Evolutionary conservation across 2,888 invertebrate species (phyloP).

Genomic region (Cataglyphis albicans): DNA sequence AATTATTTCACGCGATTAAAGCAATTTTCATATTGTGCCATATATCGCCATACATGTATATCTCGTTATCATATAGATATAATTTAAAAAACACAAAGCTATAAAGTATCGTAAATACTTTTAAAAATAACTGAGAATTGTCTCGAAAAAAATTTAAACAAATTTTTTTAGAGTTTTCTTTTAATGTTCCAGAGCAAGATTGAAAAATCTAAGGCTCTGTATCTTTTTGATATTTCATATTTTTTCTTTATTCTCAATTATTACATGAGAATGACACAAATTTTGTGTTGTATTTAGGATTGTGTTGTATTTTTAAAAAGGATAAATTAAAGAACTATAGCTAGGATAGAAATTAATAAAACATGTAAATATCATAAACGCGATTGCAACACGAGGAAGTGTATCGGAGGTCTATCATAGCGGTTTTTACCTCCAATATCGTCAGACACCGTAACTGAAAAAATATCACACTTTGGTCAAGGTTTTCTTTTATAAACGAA

Average conservation of each 20-base stretch:
- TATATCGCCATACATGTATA: background rate
- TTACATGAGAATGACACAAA: background rate
- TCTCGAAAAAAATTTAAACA: background rate
- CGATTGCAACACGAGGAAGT: conserved; percentile 50
- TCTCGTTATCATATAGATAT: background rate
- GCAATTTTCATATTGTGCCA: background rate
- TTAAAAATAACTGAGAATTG: background rate
- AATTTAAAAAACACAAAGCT: background rate
- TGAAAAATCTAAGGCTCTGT: background rate
- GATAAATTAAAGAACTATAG: background rate
- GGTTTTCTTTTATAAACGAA: conserved; percentile 28
- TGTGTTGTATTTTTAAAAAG: background rate
- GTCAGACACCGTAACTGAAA: conserved; percentile 62
- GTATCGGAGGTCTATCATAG: conserved; percentile 48
- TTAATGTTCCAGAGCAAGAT: background rate
- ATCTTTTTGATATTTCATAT: background rate
- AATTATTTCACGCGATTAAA: background rate
- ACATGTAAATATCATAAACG: conserved; percentile 14
- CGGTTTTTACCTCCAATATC: conserved; percentile 44
- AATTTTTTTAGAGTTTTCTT: too few relatives aligned
- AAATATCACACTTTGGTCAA: conserved; percentile 56
- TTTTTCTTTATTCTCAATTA: background rate
- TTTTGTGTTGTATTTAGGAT: background rate
- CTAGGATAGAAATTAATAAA: background rate
- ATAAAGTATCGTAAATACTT: background rate